Percentiles rank a stretch among this genome's conserved stretches.
Conservation (phyloP, 2,797 vertebrate species). For the Danio choprae region DNA sequence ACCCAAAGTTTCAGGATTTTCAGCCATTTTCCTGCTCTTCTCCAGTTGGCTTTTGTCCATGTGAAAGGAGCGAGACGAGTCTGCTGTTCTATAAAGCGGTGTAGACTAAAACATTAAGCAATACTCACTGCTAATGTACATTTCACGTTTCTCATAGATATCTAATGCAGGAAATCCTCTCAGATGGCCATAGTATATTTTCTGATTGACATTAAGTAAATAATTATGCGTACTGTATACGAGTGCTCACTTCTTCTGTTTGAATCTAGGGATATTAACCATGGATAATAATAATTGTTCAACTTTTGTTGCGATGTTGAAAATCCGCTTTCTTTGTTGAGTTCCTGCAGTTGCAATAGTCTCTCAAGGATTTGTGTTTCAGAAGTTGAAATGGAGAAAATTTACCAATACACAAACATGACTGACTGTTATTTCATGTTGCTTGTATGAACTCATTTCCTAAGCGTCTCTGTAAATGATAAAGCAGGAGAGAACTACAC, state of each 20-base stretch:
- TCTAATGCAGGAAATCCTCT: conserved; percentile 38
- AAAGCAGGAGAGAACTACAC: background rate
- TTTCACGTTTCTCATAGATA: conserved; percentile 21
- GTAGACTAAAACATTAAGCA: conserved; percentile 57
- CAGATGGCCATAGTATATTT: conserved; percentile 16
- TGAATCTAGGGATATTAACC: background rate
- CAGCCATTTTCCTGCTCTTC: conserved; percentile 23
- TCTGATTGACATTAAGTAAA: conserved; percentile 19
- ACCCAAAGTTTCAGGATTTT: background rate
- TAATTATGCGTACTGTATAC: conserved; percentile 26
- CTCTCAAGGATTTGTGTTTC: conserved; percentile 12
- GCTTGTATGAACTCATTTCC: conserved; percentile 18
- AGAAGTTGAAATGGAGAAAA: conserved; percentile 9
- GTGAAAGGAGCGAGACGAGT: background rate
- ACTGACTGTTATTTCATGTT: conserved; percentile 51
- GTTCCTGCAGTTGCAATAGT: conserved; percentile 37
- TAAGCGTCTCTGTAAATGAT: background rate
- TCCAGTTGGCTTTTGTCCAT: conserved; percentile 8
- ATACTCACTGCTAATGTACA: conserved; percentile 59
- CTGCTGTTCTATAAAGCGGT: conserved; percentile 39
- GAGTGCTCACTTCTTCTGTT: conserved; percentile 10
- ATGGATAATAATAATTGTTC: background rate
- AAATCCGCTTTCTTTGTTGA: background rate
- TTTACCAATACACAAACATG: conserved; percentile 11
- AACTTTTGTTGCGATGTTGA: conserved; percentile 9